Base-by-base conservation (phyloP, 2,797 vertebrate genomes). In the Leptatherina wallacei region DNA sequence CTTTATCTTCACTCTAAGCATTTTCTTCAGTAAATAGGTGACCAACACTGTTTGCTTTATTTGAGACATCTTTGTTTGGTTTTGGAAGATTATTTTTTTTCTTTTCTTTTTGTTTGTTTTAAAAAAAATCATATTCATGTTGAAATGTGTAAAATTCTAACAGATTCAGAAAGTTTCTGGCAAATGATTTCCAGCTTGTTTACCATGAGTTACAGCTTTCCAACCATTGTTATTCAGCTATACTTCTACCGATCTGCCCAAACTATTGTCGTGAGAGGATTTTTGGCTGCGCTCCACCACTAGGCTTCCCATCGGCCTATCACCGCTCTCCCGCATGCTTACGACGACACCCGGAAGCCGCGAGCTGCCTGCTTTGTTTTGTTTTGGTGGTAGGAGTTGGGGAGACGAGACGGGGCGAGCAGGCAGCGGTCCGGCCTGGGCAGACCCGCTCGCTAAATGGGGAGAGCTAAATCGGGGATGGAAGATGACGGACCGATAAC, bases 281-380 rank as follows among this genome's bases (percentile, higher is more conserved):
- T 3, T 9, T 27, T 18, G 16, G 35, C 72, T 49, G 49, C 9
- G 0, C 64, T 62, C 58, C 60, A 54, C 76, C 82, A 24, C 80
- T 47, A 65, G 80, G 78, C 49, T 72, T 78, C 83, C 63, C 70
- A 42, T 79, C 77, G 29, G 74, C 88, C 89, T 35, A 86, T 89
- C 80, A 30, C 60, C n/a, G 75, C 75, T 51, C 78, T 42, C 38
- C 77, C 24, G 2, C 67, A 42, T 33, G 77, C 58, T 83, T 75
- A 89, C 88, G 89, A 8, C 55, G 35, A 67, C 22, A 94, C 91
- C 90, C 92, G 94, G 95, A 96, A 96, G 93, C 81, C 59, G 60
- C 80, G 73, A 62, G 74, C 84, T 78, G 74, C 61, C 57, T 49
- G 88, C 79, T 88, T 86, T 93, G 92, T 92, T 94, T 89, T 92